phyloP scores from a whole-genome alignment of 2,113 vertebrate species.

The Xenopus borealis region DNA sequence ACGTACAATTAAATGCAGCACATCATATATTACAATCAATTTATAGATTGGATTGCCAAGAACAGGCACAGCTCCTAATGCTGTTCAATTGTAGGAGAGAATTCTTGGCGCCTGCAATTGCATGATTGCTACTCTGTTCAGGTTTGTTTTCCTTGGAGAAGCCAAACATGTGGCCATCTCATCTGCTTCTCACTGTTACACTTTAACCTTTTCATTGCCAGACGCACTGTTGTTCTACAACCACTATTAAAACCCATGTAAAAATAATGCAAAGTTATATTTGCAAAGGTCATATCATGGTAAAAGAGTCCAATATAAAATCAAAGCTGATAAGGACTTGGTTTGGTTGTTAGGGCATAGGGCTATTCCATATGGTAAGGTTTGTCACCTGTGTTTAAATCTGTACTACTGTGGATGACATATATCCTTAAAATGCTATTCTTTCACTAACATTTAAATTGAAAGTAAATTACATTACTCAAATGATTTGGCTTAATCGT shows the following conservation, averaged over 20 bases:
- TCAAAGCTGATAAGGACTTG: no score
- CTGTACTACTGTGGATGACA: no score
- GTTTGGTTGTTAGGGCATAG: no score
- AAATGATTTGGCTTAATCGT: no score
- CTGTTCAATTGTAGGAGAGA: slow-evolving; percentile 41
- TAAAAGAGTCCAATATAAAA: no score
- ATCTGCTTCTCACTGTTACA: slow-evolving; percentile 35
- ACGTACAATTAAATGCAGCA: slow-evolving; percentile 44
- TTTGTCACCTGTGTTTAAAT: no score
- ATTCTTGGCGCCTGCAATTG: slow-evolving; percentile 43
- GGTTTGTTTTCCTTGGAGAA: slow-evolving; percentile 44
- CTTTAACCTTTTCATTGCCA: slow-evolving; percentile 33
- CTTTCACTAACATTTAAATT: no score
- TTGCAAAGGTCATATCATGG: background rate
- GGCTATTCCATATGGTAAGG: no score
- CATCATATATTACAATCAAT: slow-evolving; percentile 46
- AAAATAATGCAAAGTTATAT: no score
- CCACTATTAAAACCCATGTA: background rate
- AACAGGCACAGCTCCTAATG: slow-evolving; percentile 42
- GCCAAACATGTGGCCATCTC: slow-evolving; percentile 41
- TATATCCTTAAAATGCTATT: no score
- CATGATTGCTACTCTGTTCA: slow-evolving; percentile 40
- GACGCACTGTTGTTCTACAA: background rate
- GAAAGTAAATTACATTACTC: no score
- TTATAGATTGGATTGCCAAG: slow-evolving; percentile 46